Percentiles rank a stretch among this genome's conserved stretches.
These are phyloP conservation scores for Xestobium rufovillosum DNA, from an alignment of 2,888 invertebrate species.

Conservation along the genomic window DNA sequence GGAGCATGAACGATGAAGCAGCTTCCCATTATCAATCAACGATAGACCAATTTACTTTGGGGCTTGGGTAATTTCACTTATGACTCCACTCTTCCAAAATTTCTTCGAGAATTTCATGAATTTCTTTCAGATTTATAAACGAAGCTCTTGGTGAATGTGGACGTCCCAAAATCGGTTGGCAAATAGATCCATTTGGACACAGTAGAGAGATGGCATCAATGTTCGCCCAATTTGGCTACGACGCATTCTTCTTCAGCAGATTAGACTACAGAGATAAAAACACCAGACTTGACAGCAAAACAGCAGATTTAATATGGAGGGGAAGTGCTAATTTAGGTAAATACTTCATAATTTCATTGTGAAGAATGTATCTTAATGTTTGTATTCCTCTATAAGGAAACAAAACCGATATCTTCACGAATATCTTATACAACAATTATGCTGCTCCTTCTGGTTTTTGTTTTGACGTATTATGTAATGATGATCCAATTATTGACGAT, in stretches of 20 bases:
- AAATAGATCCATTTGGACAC: slow-evolving; percentile 80
- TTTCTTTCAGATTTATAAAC: slow-evolving; percentile 50
- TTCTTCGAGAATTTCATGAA: too few species aligned
- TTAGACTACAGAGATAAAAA: slow-evolving; percentile 74
- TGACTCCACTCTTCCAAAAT: slow-evolving; percentile 23
- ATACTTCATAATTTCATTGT: too few species aligned
- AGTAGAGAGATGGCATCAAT: slow-evolving; percentile 69
- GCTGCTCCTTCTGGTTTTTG: slow-evolving; percentile 86
- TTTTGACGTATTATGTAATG: slow-evolving; percentile 79
- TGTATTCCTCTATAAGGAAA: slow-evolving; percentile 46
- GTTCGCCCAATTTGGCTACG: slow-evolving; percentile 74
- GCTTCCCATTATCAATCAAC: slow-evolving; percentile 60
- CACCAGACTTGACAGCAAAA: slow-evolving; percentile 47
- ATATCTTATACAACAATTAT: slow-evolving; percentile 74
- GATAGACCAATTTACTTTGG: slow-evolving; percentile 65
- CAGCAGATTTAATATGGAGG: slow-evolving; percentile 75
- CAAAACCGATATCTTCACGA: slow-evolving; percentile 44
- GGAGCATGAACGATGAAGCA: slow-evolving; percentile 58
- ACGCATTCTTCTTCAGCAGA: slow-evolving; percentile 74
- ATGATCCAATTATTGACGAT: slow-evolving; percentile 84
- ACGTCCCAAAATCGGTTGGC: slow-evolving; percentile 69
- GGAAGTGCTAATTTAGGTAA: slow-evolving; percentile 60
- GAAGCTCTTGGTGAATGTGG: slow-evolving; percentile 65
- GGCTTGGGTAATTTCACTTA: slow-evolving; percentile 58
- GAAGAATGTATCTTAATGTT: too few species aligned